Conservation (phyloP, 1,140 invertebrate genomes). For the Lepidurus arcticus region DNA sequence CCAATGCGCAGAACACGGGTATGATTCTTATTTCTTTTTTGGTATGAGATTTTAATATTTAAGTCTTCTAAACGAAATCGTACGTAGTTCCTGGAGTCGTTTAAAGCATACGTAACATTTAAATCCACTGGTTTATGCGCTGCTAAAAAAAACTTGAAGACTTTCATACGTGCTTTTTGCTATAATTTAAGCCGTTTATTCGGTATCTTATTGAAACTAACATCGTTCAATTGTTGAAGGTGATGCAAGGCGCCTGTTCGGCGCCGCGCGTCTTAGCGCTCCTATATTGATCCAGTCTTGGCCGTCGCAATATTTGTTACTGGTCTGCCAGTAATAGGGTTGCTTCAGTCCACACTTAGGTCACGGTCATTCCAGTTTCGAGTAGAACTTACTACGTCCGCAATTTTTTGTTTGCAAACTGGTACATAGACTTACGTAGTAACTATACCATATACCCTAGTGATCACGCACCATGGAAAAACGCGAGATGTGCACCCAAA, state of each 20-base stretch:
- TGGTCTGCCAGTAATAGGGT: neutral
- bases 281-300: conserved; percentile 10
- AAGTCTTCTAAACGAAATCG: no score
- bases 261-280: neutral
- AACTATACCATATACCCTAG: neutral
- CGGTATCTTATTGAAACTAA: neutral
- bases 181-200: neutral
- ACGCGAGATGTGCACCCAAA: conserved; percentile 1
- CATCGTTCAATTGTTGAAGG: neutral
- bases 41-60: neutral
- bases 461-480: neutral
- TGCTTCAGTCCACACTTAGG: conserved; percentile 4
- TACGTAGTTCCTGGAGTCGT: no score
- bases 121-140: no score
- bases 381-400: neutral
- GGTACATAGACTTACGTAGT: neutral
- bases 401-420: neutral
- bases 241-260: conserved; percentile 16
- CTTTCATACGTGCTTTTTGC: no score
- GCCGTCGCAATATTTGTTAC: conserved; percentile 9
- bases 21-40: neutral
- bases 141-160: no score
- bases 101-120: no score
- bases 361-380: neutral
- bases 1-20: neutral